Evolutionary conservation across 2,797 vertebrate species (phyloP).

Genomic region (Malurus splendens): DNA sequence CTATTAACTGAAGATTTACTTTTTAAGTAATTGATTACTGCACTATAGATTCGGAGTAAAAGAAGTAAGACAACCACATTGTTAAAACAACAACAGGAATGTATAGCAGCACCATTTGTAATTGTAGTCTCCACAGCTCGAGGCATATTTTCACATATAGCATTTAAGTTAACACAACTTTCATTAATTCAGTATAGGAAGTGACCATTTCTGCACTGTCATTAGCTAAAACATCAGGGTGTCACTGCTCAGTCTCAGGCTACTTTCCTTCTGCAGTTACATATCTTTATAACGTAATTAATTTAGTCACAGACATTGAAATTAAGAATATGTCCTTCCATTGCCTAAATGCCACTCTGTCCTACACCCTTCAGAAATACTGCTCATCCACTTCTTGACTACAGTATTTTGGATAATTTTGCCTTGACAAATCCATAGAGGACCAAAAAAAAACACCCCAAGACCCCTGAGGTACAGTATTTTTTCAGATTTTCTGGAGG

Average conservation of each 20-base stretch:
- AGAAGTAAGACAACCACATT: background rate
- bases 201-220: background rate
- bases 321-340: background rate
- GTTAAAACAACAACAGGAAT: background rate
- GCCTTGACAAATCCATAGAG: background rate
- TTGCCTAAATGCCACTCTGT: background rate
- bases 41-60: background rate
- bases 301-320: background rate
- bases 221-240: background rate
- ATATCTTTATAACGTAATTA: background rate
- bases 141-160: background rate
- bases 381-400: background rate
- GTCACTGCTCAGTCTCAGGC: background rate
- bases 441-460: rapidly evolving
- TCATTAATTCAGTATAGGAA: background rate
- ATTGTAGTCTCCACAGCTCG: background rate
- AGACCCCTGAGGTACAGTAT: background rate
- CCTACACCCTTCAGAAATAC: background rate
- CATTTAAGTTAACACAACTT: background rate
- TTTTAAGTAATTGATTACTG: background rate
- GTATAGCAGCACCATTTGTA: background rate
- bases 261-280: background rate
- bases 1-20: background rate
- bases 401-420: background rate
- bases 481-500: background rate